A percentile compares a stretch with the other conserved stretches of the same genome.
phyloP scores from a whole-genome alignment of 1,140 invertebrate species.

The Drosophila eugracilis region DNA sequence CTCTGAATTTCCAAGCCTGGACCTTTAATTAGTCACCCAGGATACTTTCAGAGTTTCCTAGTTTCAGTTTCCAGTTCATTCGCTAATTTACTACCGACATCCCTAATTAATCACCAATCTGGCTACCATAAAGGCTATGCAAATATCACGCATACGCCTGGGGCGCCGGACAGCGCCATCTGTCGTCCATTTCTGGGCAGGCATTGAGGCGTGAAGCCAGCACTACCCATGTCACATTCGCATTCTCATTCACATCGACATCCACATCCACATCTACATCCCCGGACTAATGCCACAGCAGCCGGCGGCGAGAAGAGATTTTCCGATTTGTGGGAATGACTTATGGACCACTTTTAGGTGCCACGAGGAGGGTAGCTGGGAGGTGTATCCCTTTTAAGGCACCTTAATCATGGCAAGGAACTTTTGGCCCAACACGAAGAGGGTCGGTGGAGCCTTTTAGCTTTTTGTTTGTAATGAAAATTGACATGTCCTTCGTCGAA shows the following conservation, averaged over 20 bases:
- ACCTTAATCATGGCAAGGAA: constrained; percentile 52
- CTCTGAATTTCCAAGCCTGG: background rate
- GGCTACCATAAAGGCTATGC: constrained; percentile 44
- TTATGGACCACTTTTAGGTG: constrained; percentile 44
- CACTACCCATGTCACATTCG: constrained; percentile 51
- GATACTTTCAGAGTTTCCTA: background rate
- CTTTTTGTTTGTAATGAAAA: constrained; percentile 76
- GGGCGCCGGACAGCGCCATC: constrained; percentile 33
- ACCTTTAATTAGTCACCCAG: background rate
- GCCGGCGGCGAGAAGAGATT: constrained; percentile 36
- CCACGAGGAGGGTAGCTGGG: background rate
- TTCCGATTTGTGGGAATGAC: constrained; percentile 58
- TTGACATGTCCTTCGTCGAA: constrained; percentile 75
- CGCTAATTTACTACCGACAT: constrained; percentile 46
- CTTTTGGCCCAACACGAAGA: constrained; percentile 19
- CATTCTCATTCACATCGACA: constrained; percentile 19
- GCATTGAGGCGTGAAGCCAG: constrained; percentile 48
- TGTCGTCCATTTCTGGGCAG: constrained; percentile 34
- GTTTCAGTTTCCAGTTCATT: constrained; percentile 12
- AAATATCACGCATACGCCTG: constrained; percentile 48
- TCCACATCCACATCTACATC: constrained; percentile 12
- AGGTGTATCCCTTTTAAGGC: constrained; percentile 51
- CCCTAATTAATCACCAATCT: constrained; percentile 57
- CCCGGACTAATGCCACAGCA: constrained; percentile 27
- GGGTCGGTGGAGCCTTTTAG: constrained; percentile 60